Percentiles rank a stretch among this genome's conserved stretches.
phyloP scores from a whole-genome alignment of 1,140 invertebrate species.

The Drosophila aff. region DNA sequence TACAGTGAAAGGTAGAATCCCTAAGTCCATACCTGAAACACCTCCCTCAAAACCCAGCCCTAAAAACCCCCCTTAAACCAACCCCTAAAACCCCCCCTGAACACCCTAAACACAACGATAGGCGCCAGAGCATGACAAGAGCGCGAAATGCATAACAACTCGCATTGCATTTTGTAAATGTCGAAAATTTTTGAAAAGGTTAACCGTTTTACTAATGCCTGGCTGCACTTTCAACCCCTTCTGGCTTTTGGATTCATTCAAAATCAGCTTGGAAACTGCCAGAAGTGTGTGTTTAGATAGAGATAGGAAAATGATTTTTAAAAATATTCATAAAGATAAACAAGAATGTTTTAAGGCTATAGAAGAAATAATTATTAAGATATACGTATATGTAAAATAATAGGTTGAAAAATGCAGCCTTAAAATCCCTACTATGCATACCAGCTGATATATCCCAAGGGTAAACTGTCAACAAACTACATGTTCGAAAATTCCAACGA shows the following conservation, averaged over 20 bases:
- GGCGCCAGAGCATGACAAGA: slow-evolving; percentile 55
- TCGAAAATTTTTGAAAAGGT: slow-evolving; percentile 46
- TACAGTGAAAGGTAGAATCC: not conserved
- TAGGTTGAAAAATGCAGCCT: not conserved
- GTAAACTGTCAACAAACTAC: not conserved
- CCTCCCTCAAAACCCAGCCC: not conserved
- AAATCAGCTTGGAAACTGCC: slow-evolving; percentile 9
- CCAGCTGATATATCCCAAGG: not conserved
- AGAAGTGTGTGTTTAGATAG: not conserved
- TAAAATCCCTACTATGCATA: not conserved
- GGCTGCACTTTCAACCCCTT: slow-evolving; percentile 9
- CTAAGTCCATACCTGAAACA: not conserved
- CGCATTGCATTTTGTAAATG: slow-evolving; percentile 36
- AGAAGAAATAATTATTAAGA: no score
- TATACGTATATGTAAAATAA: not conserved
- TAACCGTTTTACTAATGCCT: slow-evolving; percentile 46
- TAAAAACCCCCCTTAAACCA: not conserved
- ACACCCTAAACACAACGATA: not conserved
- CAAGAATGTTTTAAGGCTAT: no score
- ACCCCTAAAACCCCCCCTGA: not conserved
- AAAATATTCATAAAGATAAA: no score
- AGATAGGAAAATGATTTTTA: not conserved
- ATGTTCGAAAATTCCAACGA: not conserved
- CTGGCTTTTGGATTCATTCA: not conserved
- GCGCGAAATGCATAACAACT: slow-evolving; percentile 54